A percentile compares a stretch with the other conserved stretches of the same genome.
These are phyloP conservation scores for Poeciliopsis retropinna DNA, from an alignment of 2,113 vertebrate species.

Conservation along the genomic window DNA sequence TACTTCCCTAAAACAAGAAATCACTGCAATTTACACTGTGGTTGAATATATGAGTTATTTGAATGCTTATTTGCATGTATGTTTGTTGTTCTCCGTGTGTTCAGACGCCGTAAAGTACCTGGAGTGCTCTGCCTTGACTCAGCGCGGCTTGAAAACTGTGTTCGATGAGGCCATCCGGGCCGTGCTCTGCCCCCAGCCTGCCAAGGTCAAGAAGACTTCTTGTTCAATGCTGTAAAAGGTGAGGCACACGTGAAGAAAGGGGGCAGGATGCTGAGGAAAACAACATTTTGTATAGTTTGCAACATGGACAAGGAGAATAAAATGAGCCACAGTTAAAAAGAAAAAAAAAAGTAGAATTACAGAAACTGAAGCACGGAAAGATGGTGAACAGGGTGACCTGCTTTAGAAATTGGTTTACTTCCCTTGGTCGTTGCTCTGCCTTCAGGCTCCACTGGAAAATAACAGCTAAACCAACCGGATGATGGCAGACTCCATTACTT, in stretches of 20 bases:
- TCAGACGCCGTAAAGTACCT: conserved; percentile 92
- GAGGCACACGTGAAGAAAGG: neutral
- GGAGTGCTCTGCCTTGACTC: conserved; percentile 91
- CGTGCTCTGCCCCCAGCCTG: conserved; percentile 88
- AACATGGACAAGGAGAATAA: too few species aligned
- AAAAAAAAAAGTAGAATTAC: neutral
- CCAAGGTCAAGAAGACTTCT: conserved; percentile 80
- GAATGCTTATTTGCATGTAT: neutral
- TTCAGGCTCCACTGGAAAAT: neutral
- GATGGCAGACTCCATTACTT: neutral
- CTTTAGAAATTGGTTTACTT: too few species aligned
- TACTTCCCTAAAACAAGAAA: neutral
- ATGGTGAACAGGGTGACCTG: neutral
- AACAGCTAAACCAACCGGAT: too few species aligned
- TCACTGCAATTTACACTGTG: neutral
- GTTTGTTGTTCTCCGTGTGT: neutral
- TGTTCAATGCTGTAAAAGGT: conserved; percentile 86
- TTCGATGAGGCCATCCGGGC: conserved; percentile 93
- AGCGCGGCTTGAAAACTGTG: conserved; percentile 90
- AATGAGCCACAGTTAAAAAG: neutral
- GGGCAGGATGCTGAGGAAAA: neutral
- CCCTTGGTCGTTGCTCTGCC: neutral
- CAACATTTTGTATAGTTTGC: too few species aligned
- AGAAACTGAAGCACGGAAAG: neutral
- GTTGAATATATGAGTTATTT: neutral